phyloP scores from a whole-genome alignment of 2,797 vertebrate genomes.

The Sarcophilus harrisii region DNA sequence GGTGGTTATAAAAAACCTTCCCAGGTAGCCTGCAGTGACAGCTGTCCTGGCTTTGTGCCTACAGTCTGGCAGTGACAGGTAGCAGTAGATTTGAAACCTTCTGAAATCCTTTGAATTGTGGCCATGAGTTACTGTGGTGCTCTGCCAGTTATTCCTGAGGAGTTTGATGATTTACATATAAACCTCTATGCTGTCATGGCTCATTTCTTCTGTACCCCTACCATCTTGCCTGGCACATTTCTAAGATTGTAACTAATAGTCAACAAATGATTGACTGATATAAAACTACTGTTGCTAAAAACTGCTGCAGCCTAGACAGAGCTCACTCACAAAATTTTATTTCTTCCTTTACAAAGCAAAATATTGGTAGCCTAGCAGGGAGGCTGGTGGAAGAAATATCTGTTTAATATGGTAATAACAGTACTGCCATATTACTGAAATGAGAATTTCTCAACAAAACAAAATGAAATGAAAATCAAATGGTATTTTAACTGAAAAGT shows the following conservation, averaged over 20 bases:
- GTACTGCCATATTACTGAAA: not conserved
- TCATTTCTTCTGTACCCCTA: not conserved
- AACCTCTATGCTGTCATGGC: slow-evolving; percentile 16
- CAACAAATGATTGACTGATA: slow-evolving; percentile 21
- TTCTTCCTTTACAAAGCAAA: slow-evolving; percentile 28
- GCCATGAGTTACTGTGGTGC: not conserved
- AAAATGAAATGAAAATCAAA: slow-evolving; percentile 6
- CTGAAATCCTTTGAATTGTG: not conserved
- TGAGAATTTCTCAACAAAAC: slow-evolving; percentile 2
- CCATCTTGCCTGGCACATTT: slow-evolving; percentile 3
- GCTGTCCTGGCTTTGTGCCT: slow-evolving; percentile 1
- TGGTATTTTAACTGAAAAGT: not conserved
- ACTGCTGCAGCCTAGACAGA: not conserved
- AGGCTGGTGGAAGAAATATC: not conserved
- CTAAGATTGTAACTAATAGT: slow-evolving; percentile 24
- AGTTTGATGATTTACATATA: not conserved
- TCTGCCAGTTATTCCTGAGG: not conserved
- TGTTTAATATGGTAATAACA: not conserved
- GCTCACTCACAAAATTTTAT: not conserved
- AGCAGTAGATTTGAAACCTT: not conserved
- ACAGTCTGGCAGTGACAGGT: not conserved
- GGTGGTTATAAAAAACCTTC: not conserved
- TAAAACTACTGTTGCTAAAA: not conserved
- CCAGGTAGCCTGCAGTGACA: not conserved
- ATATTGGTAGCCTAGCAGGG: not conserved